Percentiles rank a stretch among this genome's conserved stretches.
phyloP scores from a whole-genome alignment of 2,113 vertebrate genomes.

The Aythya baeri region DNA sequence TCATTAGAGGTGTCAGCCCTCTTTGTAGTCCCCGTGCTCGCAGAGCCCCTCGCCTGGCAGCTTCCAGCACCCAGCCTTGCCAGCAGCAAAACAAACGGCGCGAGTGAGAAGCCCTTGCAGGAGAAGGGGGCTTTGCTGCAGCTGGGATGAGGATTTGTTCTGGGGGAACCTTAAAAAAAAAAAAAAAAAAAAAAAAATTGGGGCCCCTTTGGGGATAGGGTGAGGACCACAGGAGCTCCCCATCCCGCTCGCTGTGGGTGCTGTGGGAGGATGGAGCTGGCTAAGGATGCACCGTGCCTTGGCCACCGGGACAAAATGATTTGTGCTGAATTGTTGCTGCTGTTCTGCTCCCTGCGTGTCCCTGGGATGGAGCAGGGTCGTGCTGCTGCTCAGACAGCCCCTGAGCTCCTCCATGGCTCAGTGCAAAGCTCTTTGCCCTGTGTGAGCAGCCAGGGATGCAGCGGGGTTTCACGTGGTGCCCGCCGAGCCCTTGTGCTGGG shows the following conservation, averaged over 20 bases:
- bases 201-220: accelerated
- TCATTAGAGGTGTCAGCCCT: conserved; percentile 66
- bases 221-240: not conserved
- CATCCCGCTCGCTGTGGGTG: accelerated
- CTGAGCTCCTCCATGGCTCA: accelerated
- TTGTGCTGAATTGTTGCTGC: accelerated
- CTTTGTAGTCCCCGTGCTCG: conserved; percentile 5
- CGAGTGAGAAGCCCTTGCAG: accelerated
- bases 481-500: accelerated
- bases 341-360: accelerated
- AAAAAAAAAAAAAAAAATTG: too few relatives aligned
- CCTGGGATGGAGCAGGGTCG: accelerated
- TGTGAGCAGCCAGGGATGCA: not conserved
- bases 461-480: not conserved
- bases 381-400: not conserved
- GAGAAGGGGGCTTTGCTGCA: not conserved
- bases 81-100: not conserved
- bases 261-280: not conserved
- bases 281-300: not conserved
- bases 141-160: accelerated
- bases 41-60: not conserved
- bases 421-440: not conserved
- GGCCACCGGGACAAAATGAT: accelerated
- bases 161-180: not conserved
- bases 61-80: not conserved